Base-by-base conservation (phyloP, 23 tunicate species). In the Trididemnum nubilum region DNA sequence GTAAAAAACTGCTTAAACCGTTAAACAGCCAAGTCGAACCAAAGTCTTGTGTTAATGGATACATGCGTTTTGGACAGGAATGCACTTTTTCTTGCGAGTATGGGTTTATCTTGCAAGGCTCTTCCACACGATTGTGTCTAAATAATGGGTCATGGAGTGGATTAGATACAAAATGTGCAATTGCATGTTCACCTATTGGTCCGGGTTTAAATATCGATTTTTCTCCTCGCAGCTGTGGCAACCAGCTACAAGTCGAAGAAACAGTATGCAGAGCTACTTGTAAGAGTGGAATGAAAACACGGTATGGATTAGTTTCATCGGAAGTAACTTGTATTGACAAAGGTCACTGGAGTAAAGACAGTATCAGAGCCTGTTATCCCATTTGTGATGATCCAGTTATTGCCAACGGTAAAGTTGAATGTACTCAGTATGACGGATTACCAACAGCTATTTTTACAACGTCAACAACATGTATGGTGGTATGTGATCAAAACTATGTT, bases 71-170 rank as follows among this genome's bases (percentile, higher is more conserved):
- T 5, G 93, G 93, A 2, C 70, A 37, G 21, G 79, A 60, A 1
- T 88, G 93, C 74, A 27, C 60, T 5, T 65, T 76, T 12, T 75
- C 83, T 75, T 88, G 93, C 50, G 80, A 88, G 38, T 24, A 76
- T 2, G 73, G 73, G 29, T 75, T 33, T 59, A 35, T 82, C 33
- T 29, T 76, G 28, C 30, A 3, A 7, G 93, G 93, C 22, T 77
- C 87, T 9, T 40, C 51, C 22, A 30, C 82, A 7, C 38, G 83
- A 28, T 27, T 39, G 15, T 88, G 93, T 38, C 0, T 9, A 22
- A 54, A 52, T 30, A 44, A 69, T 36, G 93, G 93, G 0, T 23
- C 40, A 12, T 88, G 93, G 93, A 77, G 74, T 26, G 87, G 80
- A 32, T 30, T 15, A 0, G 83, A 76, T 25, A 23, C 71, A 2